A percentile compares a stretch with the other conserved stretches of the same genome.
Conservation (phyloP, 1,140 invertebrate genomes). For the Mylabris phalerata region DNA sequence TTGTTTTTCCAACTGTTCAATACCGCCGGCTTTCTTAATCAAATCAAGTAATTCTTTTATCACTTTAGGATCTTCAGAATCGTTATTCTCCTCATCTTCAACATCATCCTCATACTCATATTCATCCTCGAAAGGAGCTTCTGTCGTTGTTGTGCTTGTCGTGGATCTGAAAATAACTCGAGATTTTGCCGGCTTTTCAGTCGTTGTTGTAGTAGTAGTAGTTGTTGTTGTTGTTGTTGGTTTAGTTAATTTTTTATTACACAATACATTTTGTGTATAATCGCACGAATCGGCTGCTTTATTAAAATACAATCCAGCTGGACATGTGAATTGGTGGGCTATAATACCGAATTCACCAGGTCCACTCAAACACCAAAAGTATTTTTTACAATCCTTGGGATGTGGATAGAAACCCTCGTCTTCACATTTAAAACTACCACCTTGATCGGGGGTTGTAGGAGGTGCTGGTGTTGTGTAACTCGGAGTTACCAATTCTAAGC, state of each 20-base stretch:
- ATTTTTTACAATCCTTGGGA: conserved; percentile 88
- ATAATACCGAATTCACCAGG: conserved; percentile 83
- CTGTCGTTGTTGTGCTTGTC: conserved; percentile 33
- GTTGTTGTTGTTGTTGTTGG: conserved; percentile 45
- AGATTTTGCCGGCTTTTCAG: conserved; percentile 42
- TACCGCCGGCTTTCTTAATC: conserved; percentile 77
- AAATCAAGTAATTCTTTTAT: conserved; percentile 78
- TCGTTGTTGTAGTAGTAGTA: conserved; percentile 42
- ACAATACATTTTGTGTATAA: conserved; percentile 80
- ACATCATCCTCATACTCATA: conserved; percentile 57
- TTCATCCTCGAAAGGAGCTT: conserved; percentile 46
- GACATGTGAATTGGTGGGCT: conserved; percentile 89
- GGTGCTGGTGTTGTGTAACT: conserved; percentile 68
- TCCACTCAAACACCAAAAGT: conserved; percentile 89
- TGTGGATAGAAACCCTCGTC: conserved; percentile 93
- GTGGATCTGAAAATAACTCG: conserved; percentile 41
- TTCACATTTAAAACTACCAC: conserved; percentile 84
- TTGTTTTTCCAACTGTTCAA: conserved; percentile 75
- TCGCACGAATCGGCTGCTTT: conserved; percentile 88
- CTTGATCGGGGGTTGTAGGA: conserved; percentile 83
- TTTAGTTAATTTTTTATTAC: conserved; percentile 51
- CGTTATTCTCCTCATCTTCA: conserved; percentile 35
- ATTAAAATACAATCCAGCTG: conserved; percentile 85
- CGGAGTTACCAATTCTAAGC: conserved; percentile 39
- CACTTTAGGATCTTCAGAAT: conserved; percentile 65